These are phyloP conservation scores for Bombus picipes DNA, from an alignment of 1,140 invertebrate species.

Conservation along the genomic window DNA sequence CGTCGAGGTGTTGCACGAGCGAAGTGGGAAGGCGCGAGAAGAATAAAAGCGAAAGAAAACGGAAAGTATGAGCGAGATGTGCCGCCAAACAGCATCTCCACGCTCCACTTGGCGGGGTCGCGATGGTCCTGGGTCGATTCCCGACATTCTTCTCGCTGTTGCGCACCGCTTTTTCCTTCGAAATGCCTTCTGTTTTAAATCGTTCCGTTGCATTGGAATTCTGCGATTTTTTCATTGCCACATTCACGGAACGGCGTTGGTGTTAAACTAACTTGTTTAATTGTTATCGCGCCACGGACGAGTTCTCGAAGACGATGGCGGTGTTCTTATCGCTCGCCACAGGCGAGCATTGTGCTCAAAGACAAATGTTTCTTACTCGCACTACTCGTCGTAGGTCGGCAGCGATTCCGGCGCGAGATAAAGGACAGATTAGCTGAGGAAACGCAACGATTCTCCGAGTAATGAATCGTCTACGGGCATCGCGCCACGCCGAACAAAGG, in stretches of 20 bases:
- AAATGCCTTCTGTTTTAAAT: not conserved
- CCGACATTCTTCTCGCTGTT: slow-evolving; percentile 4
- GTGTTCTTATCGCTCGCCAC: slow-evolving; percentile 5
- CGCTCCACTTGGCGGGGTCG: slow-evolving; percentile 32
- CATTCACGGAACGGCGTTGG: not conserved
- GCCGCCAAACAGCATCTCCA: slow-evolving; percentile 37
- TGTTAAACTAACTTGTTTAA: not conserved
- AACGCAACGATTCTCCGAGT: slow-evolving; percentile 40
- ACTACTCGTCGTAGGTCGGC: not conserved
- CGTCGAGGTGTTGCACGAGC: slow-evolving; percentile 3
- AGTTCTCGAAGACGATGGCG: not conserved
- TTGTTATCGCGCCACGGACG: not conserved
- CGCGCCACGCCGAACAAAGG: slow-evolving; percentile 34
- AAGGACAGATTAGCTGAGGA: slow-evolving; percentile 46
- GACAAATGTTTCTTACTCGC: slow-evolving; percentile 37
- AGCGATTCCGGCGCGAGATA: slow-evolving; percentile 31
- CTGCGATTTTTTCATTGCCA: no score
- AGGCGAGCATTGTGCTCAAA: not conserved
- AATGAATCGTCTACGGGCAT: slow-evolving; percentile 14
- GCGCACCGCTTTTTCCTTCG: not conserved
- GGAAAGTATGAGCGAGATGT: not conserved
- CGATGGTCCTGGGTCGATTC: slow-evolving; percentile 37
- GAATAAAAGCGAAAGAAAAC: not conserved
- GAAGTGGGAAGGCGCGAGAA: not conserved
- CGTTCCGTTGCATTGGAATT: no score